A percentile compares a stretch with the other conserved stretches of the same genome.
Evolutionary conservation across 2,797 vertebrate species (phyloP).

Genomic region (Syngnathus acus): DNA sequence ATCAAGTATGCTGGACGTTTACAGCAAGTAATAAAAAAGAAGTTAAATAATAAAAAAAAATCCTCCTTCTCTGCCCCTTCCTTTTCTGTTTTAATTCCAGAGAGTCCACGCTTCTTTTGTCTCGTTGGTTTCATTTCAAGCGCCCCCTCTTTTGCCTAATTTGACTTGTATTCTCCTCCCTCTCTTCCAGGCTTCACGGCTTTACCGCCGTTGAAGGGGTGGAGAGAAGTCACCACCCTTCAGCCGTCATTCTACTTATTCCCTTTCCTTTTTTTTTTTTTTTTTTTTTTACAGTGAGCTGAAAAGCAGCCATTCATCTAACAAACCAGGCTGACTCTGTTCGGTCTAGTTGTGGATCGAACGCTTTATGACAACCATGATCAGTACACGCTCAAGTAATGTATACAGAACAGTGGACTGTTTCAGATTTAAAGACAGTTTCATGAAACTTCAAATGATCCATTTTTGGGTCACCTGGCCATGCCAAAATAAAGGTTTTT

Average conservation of each 20-base stretch:
- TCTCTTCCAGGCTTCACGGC: conserved; percentile 14
- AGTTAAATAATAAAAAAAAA: neutral
- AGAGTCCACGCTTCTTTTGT: conserved; percentile 23
- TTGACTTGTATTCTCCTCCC: conserved; percentile 55
- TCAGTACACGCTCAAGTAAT: neutral
- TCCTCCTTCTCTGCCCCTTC: conserved; percentile 8
- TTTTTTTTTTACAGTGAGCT: neutral
- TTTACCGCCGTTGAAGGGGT: conserved; percentile 3
- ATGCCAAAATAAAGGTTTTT: no score
- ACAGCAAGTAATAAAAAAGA: neutral
- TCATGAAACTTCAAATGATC: neutral
- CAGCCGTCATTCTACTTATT: conserved; percentile 6
- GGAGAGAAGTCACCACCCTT: conserved; percentile 35
- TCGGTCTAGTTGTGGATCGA: neutral
- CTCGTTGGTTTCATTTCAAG: conserved; percentile 25
- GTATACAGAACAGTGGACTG: neutral
- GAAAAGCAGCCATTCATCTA: neutral
- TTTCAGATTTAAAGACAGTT: neutral
- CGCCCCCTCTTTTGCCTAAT: conserved; percentile 29
- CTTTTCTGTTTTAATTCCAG: conserved; percentile 5
- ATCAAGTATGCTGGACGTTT: neutral
- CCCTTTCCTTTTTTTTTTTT: neutral
- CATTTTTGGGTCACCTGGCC: neutral
- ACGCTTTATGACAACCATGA: neutral
- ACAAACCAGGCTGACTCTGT: neutral